Base-by-base conservation (phyloP, 2,113 vertebrate species). In the Atrichornis clamosus region DNA sequence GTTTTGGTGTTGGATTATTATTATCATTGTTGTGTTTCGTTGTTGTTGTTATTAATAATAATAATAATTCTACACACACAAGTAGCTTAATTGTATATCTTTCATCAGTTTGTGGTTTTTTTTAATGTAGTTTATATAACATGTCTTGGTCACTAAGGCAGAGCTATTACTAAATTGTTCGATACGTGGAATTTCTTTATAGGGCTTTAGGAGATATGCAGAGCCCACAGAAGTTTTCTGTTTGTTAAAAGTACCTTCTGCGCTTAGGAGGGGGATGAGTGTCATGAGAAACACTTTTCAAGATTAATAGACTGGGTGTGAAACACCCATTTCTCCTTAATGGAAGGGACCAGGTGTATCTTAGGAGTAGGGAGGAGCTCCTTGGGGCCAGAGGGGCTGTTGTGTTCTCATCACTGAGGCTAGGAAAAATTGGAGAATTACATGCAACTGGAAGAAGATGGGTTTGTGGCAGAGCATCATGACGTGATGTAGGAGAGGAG, bases 231-330 rank as follows among this genome's bases (percentile, higher is more conserved):
- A 83, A 62, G 24, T 86, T 84, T 90, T 88, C 50, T 14, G 24
- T 70, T 74, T 77, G 11, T 90, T 64, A 59, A 23, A 23, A 65
- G 50, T 88, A 59, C 75, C 32, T 90, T 79, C 59, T 88, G 83
- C 4, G 1, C 52, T 81, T 59, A 53, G 47, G 30, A 82, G 77
- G 32, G 79, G 53, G 59, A 42, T 65, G 60, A 70, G 60, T 35
- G 28, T 85, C 6, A 42, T 1, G 4, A 84, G 77, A 87, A 93
- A 39, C 39, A 75, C 87, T 86, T 86, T 49, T 75, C 72, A 79
- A n/a, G 82, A 77, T 90, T 77, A 88, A 85, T 62, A 80, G 62
- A 19, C 42, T 59, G 72, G 69, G 37, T 63, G 67, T 69, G 78
- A 46, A 93, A 84, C 0, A 0, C 68, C 42, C 39, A 4, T 63